Evolutionary conservation across 2,113 vertebrate genomes (phyloP), one percentile per base, ranked within the genome.

Genomic region (Serinus canaria): DNA sequence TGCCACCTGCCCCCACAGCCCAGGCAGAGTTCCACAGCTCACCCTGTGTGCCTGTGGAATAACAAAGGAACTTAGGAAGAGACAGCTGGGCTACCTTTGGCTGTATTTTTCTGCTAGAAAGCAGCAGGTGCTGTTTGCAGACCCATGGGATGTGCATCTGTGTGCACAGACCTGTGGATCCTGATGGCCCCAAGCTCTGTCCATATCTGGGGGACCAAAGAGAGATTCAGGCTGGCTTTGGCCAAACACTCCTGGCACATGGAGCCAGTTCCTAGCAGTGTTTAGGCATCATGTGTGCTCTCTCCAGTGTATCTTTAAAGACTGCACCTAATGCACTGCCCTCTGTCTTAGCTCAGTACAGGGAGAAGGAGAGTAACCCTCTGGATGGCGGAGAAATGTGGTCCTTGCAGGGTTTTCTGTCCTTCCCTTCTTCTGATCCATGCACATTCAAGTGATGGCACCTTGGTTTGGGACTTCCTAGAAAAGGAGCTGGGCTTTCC

Each of bases 161-260:
- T 50, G 12, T 49, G 52, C 41, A 59, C 16, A 43, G 24, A 52
- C 15, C 10, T 16, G 30, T 39, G 67, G 35, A 21, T n/a, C 15
- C 82, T 12, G 2, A 20, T 31, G 33, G 31, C 15, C 37, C n/a
- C 6, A 3, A 31, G 25, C 20, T 83, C 63, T 60, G 44, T 9
- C 35, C 1, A 0, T 41, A 17, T 2, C 19, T 30, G 15, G 19
- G 12, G 3, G 0, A 4, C 17, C 18, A 49, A 52, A 52, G 31
- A 1, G 3, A 53, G 27, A 39, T 30, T 78, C 6, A 6, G 75
- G 33, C 44, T 81, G 69, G n/a, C 15, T 75, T 75, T 12, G 3
- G 21, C 19, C 56, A 49, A 83, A 39, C 17, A 16, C 1, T 0
- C 1, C 43, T 79, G 30, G 23, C 31, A n/a, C 4, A 0, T 15